Evolutionary conservation across 2,113 vertebrate genomes (phyloP).

Genomic region (Sceloporus tristichus): DNA sequence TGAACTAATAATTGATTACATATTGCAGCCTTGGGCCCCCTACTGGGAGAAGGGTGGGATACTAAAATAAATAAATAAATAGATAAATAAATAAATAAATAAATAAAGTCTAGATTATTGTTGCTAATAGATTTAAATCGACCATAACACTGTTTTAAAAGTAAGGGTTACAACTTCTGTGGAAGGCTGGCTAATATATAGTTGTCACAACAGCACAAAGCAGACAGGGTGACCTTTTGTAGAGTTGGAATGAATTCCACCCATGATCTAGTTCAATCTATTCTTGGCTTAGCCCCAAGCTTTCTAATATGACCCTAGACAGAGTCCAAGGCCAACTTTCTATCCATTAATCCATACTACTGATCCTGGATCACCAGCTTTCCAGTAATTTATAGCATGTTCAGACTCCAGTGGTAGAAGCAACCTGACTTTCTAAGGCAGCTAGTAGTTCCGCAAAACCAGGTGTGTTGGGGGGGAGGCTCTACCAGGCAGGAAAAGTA

Average conservation of each 20-base stretch:
- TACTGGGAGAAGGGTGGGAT: no score
- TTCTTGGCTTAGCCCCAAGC: constrained; percentile 34
- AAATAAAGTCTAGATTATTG: neutral
- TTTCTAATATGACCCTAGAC: constrained; percentile 31
- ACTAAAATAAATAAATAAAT: no score
- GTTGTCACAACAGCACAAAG: constrained; percentile 7
- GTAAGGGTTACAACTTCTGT: neutral
- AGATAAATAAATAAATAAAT: no score
- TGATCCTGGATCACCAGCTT: constrained; percentile 32
- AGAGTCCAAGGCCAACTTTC: constrained; percentile 33
- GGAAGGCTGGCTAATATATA: constrained; percentile 1
- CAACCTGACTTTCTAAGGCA: constrained; percentile 1
- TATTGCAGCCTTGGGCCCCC: neutral
- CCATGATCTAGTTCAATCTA: constrained; percentile 33
- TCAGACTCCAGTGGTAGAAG: neutral
- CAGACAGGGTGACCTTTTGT: constrained; percentile 29
- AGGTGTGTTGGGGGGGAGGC: neutral
- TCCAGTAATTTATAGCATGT: constrained; percentile 16
- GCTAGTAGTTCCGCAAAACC: neutral
- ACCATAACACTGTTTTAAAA: neutral
- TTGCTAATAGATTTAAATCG: constrained; percentile 7
- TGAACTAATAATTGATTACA: neutral
- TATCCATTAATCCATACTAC: constrained; percentile 36
- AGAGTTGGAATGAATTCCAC: constrained; percentile 25
- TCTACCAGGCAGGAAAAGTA: neutral